Percentiles rank a stretch among this genome's conserved stretches.
These are phyloP conservation scores for Nephrotoma flavescens DNA, from an alignment of 2,888 invertebrate genomes.

Conservation along the genomic window DNA sequence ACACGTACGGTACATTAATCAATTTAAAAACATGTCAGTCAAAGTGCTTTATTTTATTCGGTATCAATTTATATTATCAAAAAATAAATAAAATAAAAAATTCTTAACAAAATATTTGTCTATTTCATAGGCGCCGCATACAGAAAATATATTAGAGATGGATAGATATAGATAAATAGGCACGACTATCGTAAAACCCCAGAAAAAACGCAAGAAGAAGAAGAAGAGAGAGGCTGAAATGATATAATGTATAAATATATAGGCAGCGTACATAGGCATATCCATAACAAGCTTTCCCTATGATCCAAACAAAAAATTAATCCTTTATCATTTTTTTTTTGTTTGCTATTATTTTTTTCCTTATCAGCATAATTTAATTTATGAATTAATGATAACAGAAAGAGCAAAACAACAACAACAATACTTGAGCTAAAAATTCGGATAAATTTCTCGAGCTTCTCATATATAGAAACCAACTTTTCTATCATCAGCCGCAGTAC, in stretches of 20 bases:
- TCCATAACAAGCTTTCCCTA: background rate
- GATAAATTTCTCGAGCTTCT: background rate
- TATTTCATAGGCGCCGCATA: background rate
- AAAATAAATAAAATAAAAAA: background rate
- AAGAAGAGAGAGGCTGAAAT: background rate
- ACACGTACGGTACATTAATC: background rate
- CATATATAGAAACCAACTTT: background rate
- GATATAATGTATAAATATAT: background rate
- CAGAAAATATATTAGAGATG: background rate
- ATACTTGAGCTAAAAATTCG: background rate
- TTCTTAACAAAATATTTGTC: background rate
- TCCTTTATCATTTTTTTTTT: background rate
- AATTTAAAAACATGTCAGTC: background rate
- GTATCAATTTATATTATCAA: background rate
- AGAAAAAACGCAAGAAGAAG: background rate
- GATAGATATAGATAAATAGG: background rate
- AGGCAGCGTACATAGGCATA: background rate
- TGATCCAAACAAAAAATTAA: background rate
- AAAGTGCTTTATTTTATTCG: background rate
- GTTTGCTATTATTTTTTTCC: background rate
- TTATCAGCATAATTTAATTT: background rate
- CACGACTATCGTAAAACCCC: background rate
- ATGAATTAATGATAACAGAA: background rate
- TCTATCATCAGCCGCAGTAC: background rate
- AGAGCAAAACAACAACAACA: background rate